Evolutionary conservation across 2,113 vertebrate species (phyloP), one percentile per base, ranked within the genome.

Genomic region (Dipodomys stephensi): DNA sequence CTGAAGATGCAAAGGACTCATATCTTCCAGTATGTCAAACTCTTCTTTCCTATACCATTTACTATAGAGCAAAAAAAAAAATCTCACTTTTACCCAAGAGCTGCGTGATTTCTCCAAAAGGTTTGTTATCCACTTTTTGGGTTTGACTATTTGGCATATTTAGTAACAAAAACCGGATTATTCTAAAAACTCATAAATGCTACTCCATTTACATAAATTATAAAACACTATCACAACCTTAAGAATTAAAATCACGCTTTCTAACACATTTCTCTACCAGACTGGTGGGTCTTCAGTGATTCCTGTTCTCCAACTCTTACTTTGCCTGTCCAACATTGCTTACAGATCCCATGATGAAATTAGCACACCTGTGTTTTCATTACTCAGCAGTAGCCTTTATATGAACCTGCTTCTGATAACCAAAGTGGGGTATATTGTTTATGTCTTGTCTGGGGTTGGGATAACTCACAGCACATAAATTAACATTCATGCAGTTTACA

Each of bases 71-170:
- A n/a, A 67, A 11, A 13, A 13, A 91, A 82, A 27, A 57, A 83
- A 10, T 79, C 73, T 76, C 78, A 89, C 62, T 85, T 93, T 92
- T 39, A 82, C 71, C 23, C 32, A 90, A 85, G 32, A 76, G n/a
- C 27, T 80, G 86, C 20, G 9, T 49, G 28, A 83, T 78, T 71
- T 92, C 69, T 49, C 72, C 44, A 28, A 89, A 94, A 91, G 53
- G 13, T 18, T 3, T 74, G 0, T 28, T 60, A 81, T 46, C 13
- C 27, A 74, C 28, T 67, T 72, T 53, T 57, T 18, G 12, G 53
- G 15, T 57, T 13, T 92, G 71, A 62, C 19, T n/a, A n/a, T 68
- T 84, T 8, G 79, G 27, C 64, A 2, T 18, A 81, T 49, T 91
- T 46, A 15, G 19, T 77, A 20, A 92, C 7, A 93, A 7, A 85